Evolutionary conservation across 2,113 vertebrate genomes (phyloP).

Genomic region (Xyliphius kryptos): DNA sequence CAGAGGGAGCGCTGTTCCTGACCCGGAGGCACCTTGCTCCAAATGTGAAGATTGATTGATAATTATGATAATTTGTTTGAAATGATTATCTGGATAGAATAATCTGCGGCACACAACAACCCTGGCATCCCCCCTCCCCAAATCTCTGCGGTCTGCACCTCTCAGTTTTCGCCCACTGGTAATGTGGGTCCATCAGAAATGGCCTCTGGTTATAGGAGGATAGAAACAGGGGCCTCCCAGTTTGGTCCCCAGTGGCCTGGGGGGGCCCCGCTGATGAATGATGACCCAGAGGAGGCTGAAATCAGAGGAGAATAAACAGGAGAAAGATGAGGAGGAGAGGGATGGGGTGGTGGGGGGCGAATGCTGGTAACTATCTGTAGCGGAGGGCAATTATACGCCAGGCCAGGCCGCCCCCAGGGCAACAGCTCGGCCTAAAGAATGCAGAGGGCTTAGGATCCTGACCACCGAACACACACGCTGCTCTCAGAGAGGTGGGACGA

Average conservation of each 20-base stretch:
- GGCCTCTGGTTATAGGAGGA: slow-evolving; percentile 63
- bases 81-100: slow-evolving; percentile 91
- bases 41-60: slow-evolving; percentile 85
- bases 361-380: slow-evolving; percentile 63
- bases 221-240: slow-evolving; percentile 52
- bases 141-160: slow-evolving; percentile 56
- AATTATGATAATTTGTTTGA: slow-evolving; percentile 93
- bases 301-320: slow-evolving; percentile 65
- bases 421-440: slow-evolving; percentile 35
- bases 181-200: slow-evolving; percentile 60
- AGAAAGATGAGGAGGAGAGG: slow-evolving; percentile 50
- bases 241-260: slow-evolving; percentile 50
- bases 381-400: slow-evolving; percentile 51
- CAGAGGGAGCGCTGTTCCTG: slow-evolving; percentile 68
- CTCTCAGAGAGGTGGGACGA: slow-evolving; percentile 6
- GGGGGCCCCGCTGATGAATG: slow-evolving; percentile 57
- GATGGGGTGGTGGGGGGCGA: slow-evolving; percentile 35
- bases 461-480: slow-evolving; percentile 29
- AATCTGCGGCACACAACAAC: slow-evolving; percentile 51
- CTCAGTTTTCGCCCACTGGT: slow-evolving; percentile 38
- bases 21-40: slow-evolving; percentile 54
- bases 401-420: slow-evolving; percentile 50
- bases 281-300: slow-evolving; percentile 61
- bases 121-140: slow-evolving; percentile 30
- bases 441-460: slow-evolving; percentile 27